phyloP scores from a whole-genome alignment of 2,113 vertebrate genomes.

The Megalops atlanticus region DNA sequence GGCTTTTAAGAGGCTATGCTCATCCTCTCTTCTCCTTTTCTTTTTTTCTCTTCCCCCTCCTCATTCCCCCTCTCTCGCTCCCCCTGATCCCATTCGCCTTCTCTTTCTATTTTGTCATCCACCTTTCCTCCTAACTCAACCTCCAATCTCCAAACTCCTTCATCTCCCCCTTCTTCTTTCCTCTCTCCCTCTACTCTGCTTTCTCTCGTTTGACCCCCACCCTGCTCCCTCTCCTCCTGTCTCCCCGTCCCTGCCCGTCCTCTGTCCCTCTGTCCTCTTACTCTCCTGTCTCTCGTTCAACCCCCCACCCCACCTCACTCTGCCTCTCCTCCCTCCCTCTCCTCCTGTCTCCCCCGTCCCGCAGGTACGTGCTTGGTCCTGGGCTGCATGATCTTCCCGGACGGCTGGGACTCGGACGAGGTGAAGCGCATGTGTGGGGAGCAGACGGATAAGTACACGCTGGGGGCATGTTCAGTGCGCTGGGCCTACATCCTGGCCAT shows the following conservation, averaged over 20 bases:
- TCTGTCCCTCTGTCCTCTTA: not conserved
- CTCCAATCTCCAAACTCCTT: not conserved
- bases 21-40: not conserved
- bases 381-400: constrained; percentile 98
- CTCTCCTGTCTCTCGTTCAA: too few species aligned
- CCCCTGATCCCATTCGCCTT: not conserved
- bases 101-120: not conserved
- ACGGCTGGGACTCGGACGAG: constrained; percentile 98
- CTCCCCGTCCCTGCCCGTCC: accelerated
- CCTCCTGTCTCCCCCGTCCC: constrained; percentile 24
- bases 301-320: too few species aligned
- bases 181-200: not conserved
- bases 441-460: constrained; percentile 96
- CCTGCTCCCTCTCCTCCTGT: accelerated
- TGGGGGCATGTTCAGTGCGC: constrained; percentile 85
- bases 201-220: accelerated
- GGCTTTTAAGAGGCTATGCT: not conserved
- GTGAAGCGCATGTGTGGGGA: constrained; percentile 98
- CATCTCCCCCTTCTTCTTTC: not conserved
- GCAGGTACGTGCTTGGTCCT: constrained; percentile 93
- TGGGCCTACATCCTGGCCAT: constrained; percentile 95
- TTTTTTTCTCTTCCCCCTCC: not conserved
- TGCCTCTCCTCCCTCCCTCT: not conserved
- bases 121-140: not conserved
- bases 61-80: not conserved